Percentiles rank a stretch among this genome's conserved stretches.
Conservation (phyloP, 2,113 vertebrate genomes). For the Corythaixoides concolor region DNA sequence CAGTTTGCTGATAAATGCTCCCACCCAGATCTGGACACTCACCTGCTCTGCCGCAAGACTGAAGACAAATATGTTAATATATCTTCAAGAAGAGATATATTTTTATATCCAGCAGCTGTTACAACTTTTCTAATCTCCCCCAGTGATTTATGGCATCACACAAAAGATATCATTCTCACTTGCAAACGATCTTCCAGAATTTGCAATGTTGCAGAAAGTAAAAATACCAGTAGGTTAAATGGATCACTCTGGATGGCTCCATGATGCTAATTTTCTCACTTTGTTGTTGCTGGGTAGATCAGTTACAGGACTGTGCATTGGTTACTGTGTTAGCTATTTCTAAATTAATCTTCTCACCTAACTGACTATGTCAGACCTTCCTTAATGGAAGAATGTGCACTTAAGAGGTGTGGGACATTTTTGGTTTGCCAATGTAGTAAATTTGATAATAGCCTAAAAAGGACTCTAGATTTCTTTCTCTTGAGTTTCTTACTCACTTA, state of each 20-base stretch:
- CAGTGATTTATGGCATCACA: background rate
- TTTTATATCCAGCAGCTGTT: background rate
- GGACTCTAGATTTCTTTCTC: background rate
- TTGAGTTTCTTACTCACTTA: background rate
- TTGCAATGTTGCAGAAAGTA: background rate
- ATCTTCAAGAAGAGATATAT: background rate
- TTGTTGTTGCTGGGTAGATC: background rate
- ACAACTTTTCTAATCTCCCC: background rate
- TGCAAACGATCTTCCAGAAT: background rate
- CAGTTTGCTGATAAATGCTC: background rate
- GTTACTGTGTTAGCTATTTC: background rate
- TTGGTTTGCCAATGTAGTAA: background rate
- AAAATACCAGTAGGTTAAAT: background rate
- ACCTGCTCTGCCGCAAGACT: background rate
- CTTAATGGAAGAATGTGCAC: background rate
- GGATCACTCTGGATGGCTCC: background rate
- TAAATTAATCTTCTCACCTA: background rate
- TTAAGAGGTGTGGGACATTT: background rate
- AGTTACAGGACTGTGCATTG: background rate
- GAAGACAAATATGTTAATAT: background rate
- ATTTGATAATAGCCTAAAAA: background rate
- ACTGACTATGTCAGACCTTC: background rate
- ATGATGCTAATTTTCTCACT: background rate
- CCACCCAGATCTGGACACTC: background rate
- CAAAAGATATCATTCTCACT: background rate